Evolutionary conservation across 2,797 vertebrate genomes (phyloP).

Genomic region (Siniperca scherzeri): DNA sequence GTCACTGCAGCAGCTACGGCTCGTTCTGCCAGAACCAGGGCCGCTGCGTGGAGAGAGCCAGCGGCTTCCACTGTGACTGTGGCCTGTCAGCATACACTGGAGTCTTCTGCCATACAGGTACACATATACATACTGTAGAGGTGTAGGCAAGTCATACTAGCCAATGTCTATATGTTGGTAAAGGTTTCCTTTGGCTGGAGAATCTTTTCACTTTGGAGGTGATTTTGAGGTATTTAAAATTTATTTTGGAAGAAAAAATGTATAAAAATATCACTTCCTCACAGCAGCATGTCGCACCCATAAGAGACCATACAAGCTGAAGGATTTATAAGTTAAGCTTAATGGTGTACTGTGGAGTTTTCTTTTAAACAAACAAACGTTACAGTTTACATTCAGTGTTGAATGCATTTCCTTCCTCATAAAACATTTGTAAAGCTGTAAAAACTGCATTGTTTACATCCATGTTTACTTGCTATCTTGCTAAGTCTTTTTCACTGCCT

Average conservation of each 20-base stretch:
- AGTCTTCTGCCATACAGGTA: slow-evolving; percentile 88
- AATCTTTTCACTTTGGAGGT: neutral
- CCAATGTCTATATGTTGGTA: neutral
- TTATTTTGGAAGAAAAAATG: neutral
- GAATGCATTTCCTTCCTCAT: neutral
- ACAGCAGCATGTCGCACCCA: neutral
- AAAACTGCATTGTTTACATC: neutral
- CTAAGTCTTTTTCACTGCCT: neutral
- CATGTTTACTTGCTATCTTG: neutral
- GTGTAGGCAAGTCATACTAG: neutral
- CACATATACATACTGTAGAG: neutral
- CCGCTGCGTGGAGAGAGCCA: slow-evolving; percentile 88
- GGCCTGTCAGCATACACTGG: slow-evolving; percentile 88
- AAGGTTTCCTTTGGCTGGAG: neutral
- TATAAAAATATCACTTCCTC: neutral
- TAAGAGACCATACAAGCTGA: neutral
- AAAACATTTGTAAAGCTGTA: neutral
- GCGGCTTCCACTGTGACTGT: slow-evolving; percentile 93
- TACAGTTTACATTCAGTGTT: neutral
- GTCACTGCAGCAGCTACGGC: slow-evolving; percentile 95
- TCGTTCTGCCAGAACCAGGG: slow-evolving; percentile 91
- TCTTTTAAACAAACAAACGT: neutral
- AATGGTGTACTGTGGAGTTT: neutral
- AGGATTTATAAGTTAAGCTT: neutral
- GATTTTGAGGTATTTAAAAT: neutral